Base-by-base conservation (phyloP, 2,888 invertebrate genomes). In the Homarus gammarus region DNA sequence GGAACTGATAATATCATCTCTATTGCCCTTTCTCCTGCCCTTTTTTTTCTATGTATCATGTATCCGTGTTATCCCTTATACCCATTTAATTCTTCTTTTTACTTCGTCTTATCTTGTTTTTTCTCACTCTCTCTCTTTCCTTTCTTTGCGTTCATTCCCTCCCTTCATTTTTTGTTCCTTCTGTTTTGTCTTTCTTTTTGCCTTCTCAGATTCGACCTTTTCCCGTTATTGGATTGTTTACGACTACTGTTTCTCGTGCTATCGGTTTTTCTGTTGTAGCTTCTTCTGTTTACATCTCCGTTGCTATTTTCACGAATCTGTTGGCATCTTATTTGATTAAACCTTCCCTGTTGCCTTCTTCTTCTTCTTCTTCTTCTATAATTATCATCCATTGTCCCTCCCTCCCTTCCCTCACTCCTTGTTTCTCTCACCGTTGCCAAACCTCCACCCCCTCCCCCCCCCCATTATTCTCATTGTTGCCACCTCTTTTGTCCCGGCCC, bases 121-220 rank as follows among this genome's bases (percentile, higher is more conserved):
- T 22, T 77, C 68, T 31, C 64, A 31, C 51, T 82, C 64, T 36
- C 68, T 64, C 82, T 82, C 64, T 64, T 31, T 82, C 82, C 33
- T 44, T 36, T 36, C 33, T 61, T 36, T 31, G 12, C 64, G 61
- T 31, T 64, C 82, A 22, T 61, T 64, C 64, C 33, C 36, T 22
- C 38, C 40, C 64, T 31, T 22, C 36, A 18, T 51, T 33, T 68
- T 33, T 40, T 6, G 27, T 33, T 15, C 40, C 12, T 33, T 64
- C 70, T 51, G 40, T 64, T 31, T 27, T 33, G 15, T 33, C 49
- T 56, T 36, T 61, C 33, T 31, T 64, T 49, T 51, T n/a, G 15
- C 51, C 44, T 49, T 27, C 38, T 64, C 51, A 8, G 12, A 12
- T 12, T 44, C n/a, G n/a, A n/a, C n/a, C n/a, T n/a, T n/a, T n/a